phyloP scores from a whole-genome alignment of 2,113 vertebrate genomes.

The Entosphenus tridentatus region DNA sequence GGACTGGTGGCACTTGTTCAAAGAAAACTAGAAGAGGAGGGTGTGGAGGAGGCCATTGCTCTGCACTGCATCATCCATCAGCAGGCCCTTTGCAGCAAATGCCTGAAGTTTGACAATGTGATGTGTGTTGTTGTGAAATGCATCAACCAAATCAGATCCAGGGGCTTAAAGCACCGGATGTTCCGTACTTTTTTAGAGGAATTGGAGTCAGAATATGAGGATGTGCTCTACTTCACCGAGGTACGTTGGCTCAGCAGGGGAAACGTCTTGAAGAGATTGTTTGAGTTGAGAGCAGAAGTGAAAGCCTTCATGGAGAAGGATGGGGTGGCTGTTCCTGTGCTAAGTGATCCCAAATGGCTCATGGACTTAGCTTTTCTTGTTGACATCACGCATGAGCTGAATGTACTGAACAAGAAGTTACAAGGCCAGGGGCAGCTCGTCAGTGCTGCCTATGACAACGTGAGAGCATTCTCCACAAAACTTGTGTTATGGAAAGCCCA shows the following conservation, averaged over 20 bases:
- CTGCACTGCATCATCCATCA: no score
- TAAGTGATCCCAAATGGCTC: constrained; percentile 10
- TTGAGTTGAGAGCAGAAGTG: constrained; percentile 10
- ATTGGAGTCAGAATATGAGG: constrained; percentile 8
- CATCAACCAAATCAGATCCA: background rate
- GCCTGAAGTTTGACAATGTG: no score
- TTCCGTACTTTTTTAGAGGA: no score
- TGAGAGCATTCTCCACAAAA: no score
- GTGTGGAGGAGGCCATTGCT: no score
- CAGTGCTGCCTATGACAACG: constrained; percentile 9
- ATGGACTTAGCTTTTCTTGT: constrained; percentile 13
- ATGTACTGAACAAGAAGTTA: constrained; percentile 11
- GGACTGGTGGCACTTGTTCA: constrained; percentile 12
- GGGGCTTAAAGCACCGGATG: no score
- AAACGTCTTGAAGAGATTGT: constrained; percentile 10
- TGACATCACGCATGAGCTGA: constrained; percentile 12
- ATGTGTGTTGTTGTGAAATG: no score
- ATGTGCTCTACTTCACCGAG: constrained; percentile 12
- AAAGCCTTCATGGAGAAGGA: constrained; percentile 10
- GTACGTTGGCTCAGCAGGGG: constrained; percentile 10
- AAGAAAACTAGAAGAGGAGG: no score
- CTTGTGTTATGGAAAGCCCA: no score
- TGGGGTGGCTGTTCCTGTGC: constrained; percentile 8
- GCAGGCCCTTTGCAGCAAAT: no score
- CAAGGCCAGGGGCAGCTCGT: constrained; percentile 10